phyloP scores from a whole-genome alignment of 2,888 invertebrate genomes.

The Ptilodon capucinus region DNA sequence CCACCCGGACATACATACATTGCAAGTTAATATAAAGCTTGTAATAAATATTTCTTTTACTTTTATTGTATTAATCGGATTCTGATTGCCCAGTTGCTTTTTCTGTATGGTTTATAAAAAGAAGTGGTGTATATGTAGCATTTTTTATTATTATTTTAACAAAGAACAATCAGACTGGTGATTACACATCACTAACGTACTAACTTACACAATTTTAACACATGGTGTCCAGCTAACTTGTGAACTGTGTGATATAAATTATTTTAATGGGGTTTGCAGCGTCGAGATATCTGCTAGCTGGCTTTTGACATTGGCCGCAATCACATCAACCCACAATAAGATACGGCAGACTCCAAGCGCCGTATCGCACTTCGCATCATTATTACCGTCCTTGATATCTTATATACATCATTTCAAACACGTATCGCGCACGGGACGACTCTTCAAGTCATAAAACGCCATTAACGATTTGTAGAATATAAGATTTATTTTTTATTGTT shows the following conservation, averaged over 20 bases:
- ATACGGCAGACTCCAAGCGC: slow-evolving; percentile 73
- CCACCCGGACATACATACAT: too few relatives aligned
- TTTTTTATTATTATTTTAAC: slow-evolving; percentile 40
- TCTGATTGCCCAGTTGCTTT: too few relatives aligned
- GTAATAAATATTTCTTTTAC: too few relatives aligned
- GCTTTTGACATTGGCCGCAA: slow-evolving; percentile 81
- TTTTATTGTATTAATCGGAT: too few relatives aligned
- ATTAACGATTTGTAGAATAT: slow-evolving; percentile 74
- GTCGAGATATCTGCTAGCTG: slow-evolving; percentile 82
- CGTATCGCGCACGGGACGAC: slow-evolving; percentile 52
- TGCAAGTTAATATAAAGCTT: too few relatives aligned
- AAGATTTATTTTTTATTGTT: slow-evolving; percentile 62
- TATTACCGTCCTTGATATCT: slow-evolving; percentile 73
- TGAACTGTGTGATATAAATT: slow-evolving; percentile 68
- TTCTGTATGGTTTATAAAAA: too few relatives aligned
- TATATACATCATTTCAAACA: slow-evolving; percentile 42
- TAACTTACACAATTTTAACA: slow-evolving; percentile 60
- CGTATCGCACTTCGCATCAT: slow-evolving; percentile 74
- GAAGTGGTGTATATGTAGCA: too few relatives aligned
- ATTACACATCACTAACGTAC: slow-evolving; percentile 65
- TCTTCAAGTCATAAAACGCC: slow-evolving; percentile 73
- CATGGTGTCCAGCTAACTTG: slow-evolving; percentile 56
- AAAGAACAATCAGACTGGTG: slow-evolving; percentile 43
- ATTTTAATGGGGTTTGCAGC: slow-evolving; percentile 82
- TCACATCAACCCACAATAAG: slow-evolving; percentile 71